Conservation (phyloP, 1,140 invertebrate genomes). For the Brachionus koreanus region DNA sequence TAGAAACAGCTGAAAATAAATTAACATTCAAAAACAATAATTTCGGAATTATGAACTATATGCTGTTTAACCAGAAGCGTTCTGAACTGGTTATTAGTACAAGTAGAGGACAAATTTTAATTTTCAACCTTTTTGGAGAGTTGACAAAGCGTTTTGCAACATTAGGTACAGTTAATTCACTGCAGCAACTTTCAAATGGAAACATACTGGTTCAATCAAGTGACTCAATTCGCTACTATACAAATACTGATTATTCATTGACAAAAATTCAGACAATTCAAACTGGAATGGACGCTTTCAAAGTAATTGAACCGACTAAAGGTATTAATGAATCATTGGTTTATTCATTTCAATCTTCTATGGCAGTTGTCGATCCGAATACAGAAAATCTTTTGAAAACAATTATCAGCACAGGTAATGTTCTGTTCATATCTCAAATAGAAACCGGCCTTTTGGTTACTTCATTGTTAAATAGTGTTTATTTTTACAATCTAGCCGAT, state of each 20-base stretch:
- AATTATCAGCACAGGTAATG: neutral
- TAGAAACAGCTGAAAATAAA: neutral
- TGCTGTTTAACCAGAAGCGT: neutral
- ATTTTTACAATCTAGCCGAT: neutral
- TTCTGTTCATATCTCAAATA: neutral
- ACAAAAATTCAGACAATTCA: neutral
- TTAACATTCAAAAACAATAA: neutral
- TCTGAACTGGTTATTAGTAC: neutral
- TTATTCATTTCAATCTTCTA: neutral
- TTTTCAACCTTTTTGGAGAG: neutral
- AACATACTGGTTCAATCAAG: neutral
- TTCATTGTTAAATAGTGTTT: neutral
- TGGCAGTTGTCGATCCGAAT: neutral
- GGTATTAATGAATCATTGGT: neutral
- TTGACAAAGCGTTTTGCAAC: neutral
- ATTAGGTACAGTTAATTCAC: neutral
- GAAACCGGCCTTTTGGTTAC: neutral
- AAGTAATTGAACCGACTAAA: neutral
- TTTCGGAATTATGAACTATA: neutral
- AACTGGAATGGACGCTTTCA: neutral
- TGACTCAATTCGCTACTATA: neutral
- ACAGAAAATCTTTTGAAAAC: neutral
- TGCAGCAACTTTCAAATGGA: neutral
- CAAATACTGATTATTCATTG: neutral
- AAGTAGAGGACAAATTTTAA: neutral